Percentiles rank a stretch among this genome's conserved stretches.
Conservation (phyloP, 2,888 invertebrate species). For the Drosophila stalkeri region DNA sequence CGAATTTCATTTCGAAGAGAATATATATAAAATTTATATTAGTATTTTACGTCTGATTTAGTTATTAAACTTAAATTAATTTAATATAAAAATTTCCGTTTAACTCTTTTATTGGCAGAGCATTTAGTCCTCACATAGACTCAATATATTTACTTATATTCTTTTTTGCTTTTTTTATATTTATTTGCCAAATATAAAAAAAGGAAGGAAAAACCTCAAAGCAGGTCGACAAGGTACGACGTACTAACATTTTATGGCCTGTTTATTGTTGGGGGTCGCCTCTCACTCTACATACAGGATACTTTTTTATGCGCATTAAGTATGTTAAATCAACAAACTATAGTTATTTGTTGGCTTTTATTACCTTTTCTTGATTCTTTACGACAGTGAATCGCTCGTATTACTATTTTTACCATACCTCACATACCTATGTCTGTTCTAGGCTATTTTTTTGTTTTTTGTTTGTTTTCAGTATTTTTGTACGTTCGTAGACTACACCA, state of each 20-base stretch:
- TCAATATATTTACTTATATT: conserved; percentile 26
- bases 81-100: not conserved
- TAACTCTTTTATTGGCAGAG: conserved; percentile 10
- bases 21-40: no score
- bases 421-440: conserved; percentile 10
- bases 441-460: conserved; percentile 14
- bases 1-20: no score
- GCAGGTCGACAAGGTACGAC: conserved; percentile 48
- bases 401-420: conserved; percentile 30
- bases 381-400: conserved; percentile 47
- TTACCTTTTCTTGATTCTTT: conserved; percentile 64
- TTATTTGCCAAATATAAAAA: conserved; percentile 61
- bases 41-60: no score
- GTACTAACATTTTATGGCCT: conserved; percentile 69
- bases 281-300: conserved; percentile 30
- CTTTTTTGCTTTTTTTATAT: conserved; percentile 43
- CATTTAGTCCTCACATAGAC: conserved; percentile 23
- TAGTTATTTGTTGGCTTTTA: conserved; percentile 67
- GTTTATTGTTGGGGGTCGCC: conserved; percentile 64
- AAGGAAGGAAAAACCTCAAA: conserved; percentile 16
- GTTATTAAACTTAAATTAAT: no score
- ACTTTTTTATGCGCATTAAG: conserved; percentile 65
- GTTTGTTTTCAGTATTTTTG: conserved; percentile 5
- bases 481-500: conserved; percentile 45
- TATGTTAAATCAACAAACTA: conserved; percentile 72